A percentile compares a stretch with the other conserved stretches of the same genome.
phyloP scores from a whole-genome alignment of 2,797 vertebrate genomes.

The Microhierax caerulescens region DNA sequence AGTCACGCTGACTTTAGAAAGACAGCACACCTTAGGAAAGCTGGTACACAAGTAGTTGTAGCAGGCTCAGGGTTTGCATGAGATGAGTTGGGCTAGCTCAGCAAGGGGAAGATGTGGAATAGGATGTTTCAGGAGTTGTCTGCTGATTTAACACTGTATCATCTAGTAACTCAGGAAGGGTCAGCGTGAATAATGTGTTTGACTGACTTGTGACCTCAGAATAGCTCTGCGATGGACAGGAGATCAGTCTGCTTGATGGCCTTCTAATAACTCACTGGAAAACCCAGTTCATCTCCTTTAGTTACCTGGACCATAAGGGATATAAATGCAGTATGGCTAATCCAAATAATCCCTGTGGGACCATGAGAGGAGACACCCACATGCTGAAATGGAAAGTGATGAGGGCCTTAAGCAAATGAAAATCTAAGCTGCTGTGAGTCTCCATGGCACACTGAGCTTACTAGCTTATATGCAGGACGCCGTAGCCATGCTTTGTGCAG shows the following conservation, averaged over 20 bases:
- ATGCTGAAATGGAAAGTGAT: background rate
- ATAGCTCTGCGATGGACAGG: background rate
- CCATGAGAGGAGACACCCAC: background rate
- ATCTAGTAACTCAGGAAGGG: background rate
- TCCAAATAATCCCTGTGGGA: background rate
- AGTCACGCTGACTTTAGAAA: background rate
- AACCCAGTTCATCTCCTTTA: background rate
- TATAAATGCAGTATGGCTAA: background rate
- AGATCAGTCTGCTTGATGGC: background rate
- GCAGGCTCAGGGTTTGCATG: background rate
- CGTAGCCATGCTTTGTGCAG: background rate
- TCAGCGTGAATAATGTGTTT: background rate
- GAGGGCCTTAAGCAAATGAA: background rate
- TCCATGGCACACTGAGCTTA: background rate
- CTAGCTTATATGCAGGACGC: background rate
- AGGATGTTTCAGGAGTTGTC: background rate
- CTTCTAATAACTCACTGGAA: background rate
- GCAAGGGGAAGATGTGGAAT: background rate
- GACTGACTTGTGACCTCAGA: background rate
- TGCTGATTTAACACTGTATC: background rate
- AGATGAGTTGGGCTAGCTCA: background rate
- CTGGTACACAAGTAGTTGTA: rapidly evolving
- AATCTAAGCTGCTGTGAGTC: background rate
- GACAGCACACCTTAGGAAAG: background rate
- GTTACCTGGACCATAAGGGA: background rate